phyloP scores from a whole-genome alignment of 2,797 vertebrate species.

The Labroides dimidiatus region DNA sequence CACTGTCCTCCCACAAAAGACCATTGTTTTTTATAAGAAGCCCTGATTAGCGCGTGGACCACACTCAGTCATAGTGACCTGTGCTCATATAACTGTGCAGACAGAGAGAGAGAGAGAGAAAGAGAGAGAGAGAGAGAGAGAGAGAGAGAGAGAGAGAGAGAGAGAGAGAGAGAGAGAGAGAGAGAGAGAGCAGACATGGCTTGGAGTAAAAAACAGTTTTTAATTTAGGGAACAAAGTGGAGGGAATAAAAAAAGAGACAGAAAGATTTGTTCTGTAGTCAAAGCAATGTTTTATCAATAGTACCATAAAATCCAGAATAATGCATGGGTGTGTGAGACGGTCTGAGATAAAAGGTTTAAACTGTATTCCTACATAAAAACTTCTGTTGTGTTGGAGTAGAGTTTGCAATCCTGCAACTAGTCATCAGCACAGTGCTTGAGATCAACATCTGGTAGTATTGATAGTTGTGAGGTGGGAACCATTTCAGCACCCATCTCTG shows the following conservation, averaged over 20 bases:
- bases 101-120: constrained; percentile 17
- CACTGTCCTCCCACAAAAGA: constrained; percentile 59
- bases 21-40: constrained; percentile 70
- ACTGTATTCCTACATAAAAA: no score
- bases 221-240: neutral
- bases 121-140: constrained; percentile 11
- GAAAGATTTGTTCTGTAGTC: neutral
- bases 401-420: no score
- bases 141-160: constrained; percentile 15
- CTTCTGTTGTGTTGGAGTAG: no score
- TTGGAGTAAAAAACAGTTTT: constrained; percentile 3
- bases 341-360: no score
- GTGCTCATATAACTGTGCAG: constrained; percentile 24
- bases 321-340: no score
- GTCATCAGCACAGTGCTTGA: no score
- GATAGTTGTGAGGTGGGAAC: no score
- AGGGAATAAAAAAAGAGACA: neutral
- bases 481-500: no score
- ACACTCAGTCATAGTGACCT: constrained; percentile 43
- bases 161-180: constrained; percentile 14
- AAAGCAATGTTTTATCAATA: no score
- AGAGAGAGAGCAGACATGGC: constrained; percentile 9
- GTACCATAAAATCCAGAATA: no score
- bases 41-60: constrained; percentile 55
- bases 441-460: no score